Conservation (phyloP, 2,113 vertebrate genomes). For the Cololabis saira region DNA sequence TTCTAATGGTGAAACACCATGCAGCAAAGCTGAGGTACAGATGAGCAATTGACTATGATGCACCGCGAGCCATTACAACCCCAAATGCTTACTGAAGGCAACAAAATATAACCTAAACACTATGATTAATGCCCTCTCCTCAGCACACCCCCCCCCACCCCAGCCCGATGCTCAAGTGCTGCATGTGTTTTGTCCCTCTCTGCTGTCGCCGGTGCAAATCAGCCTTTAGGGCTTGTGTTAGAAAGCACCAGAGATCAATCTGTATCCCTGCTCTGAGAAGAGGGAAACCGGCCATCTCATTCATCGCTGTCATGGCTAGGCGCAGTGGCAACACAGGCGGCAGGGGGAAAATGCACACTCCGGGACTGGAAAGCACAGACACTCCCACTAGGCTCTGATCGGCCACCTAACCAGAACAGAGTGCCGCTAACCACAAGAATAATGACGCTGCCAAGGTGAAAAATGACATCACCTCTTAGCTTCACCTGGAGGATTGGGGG, state of each 20-base stretch:
- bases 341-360: conserved; percentile 52
- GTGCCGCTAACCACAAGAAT: conserved; percentile 81
- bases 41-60: conserved; percentile 64
- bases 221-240: conserved; percentile 67
- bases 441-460: conserved; percentile 84
- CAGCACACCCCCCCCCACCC: conserved; percentile 36
- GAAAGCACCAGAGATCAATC: conserved; percentile 77
- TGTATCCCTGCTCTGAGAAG: conserved; percentile 67
- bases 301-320: conserved; percentile 73
- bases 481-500: conserved; percentile 80
- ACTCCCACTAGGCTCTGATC: conserved; percentile 69
- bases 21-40: conserved; percentile 47
- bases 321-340: conserved; percentile 32
- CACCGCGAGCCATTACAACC: conserved; percentile 61
- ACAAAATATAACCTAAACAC: conserved; percentile 68
- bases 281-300: conserved; percentile 69
- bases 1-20: conserved; percentile 48
- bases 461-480: conserved; percentile 82
- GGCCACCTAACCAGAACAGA: conserved; percentile 78
- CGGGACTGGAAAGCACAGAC: conserved; percentile 51
- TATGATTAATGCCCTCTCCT: conserved; percentile 69
- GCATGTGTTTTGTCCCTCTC: conserved; percentile 47
- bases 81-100: conserved; percentile 65
- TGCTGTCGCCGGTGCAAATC: conserved; percentile 57
- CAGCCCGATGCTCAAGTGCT: conserved; percentile 24